A percentile compares a stretch with the other conserved stretches of the same genome.
phyloP scores from a whole-genome alignment of 2,888 invertebrate species.

The Mantis religiosa region DNA sequence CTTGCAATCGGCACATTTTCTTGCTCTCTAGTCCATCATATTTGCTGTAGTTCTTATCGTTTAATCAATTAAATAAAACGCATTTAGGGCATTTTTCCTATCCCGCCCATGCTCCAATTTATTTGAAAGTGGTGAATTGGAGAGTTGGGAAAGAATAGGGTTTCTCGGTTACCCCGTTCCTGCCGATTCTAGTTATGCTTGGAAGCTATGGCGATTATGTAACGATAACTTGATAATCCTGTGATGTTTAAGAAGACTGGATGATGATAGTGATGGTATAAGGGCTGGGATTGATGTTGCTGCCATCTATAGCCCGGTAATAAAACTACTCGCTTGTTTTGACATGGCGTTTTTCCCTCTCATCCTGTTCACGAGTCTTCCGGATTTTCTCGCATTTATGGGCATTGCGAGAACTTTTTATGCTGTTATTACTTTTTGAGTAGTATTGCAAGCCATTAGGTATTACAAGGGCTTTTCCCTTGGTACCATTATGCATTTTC shows the following conservation, averaged over 20 bases:
- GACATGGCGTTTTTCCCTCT: background rate
- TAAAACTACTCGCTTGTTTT: background rate
- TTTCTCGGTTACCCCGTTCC: background rate
- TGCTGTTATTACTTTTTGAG: background rate
- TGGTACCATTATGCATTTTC: background rate
- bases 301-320: background rate
- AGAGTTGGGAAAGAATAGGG: background rate
- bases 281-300: background rate
- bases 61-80: background rate
- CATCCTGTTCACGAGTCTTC: background rate
- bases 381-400: background rate
- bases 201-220: background rate
- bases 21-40: background rate
- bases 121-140: background rate
- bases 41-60: background rate
- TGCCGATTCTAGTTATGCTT: background rate
- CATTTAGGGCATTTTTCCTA: background rate
- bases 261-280: background rate
- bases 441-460: background rate
- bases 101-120: background rate
- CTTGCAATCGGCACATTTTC: background rate
- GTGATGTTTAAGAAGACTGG: conserved; percentile 23
- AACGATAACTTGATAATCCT: conserved; percentile 9
- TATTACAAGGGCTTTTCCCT: background rate
- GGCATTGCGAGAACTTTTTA: background rate